Conservation (phyloP, 2,113 vertebrate species). For the Myiagra hebetior region DNA sequence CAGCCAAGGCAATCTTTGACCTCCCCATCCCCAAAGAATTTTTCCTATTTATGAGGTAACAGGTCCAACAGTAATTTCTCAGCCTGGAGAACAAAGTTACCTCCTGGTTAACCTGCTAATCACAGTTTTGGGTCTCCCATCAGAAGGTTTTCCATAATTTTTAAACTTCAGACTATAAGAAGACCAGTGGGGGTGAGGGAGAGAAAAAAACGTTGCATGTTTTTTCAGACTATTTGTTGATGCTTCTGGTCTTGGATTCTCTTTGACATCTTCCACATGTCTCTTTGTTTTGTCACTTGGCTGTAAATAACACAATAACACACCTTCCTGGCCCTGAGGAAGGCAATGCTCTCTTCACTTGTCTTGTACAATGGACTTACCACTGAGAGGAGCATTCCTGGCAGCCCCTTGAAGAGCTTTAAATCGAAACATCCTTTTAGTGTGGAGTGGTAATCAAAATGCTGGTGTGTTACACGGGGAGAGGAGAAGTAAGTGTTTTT, state of each 20-base stretch:
- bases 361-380: slow-evolving; percentile 14
- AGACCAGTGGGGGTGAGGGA: neutral
- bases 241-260: neutral
- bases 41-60: neutral
- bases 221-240: neutral
- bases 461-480: neutral
- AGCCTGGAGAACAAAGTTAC: neutral
- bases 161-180: neutral
- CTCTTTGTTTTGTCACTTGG: slow-evolving; percentile 12
- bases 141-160: neutral
- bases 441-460: slow-evolving; percentile 31
- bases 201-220: fast-evolving
- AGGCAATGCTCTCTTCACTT: neutral
- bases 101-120: neutral
- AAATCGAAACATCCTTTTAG: slow-evolving; percentile 46
- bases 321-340: neutral
- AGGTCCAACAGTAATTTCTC: neutral
- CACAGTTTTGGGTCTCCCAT: neutral
- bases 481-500: neutral
- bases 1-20: neutral
- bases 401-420: slow-evolving; percentile 17
- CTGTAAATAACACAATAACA: slow-evolving; percentile 29
- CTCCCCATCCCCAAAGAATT: neutral
- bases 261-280: neutral
- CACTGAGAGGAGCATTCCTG: slow-evolving; percentile 9